Percentiles rank a stretch among this genome's conserved stretches.
phyloP scores from a whole-genome alignment of 2,113 vertebrate genomes.

The Pteronura brasiliensis region DNA sequence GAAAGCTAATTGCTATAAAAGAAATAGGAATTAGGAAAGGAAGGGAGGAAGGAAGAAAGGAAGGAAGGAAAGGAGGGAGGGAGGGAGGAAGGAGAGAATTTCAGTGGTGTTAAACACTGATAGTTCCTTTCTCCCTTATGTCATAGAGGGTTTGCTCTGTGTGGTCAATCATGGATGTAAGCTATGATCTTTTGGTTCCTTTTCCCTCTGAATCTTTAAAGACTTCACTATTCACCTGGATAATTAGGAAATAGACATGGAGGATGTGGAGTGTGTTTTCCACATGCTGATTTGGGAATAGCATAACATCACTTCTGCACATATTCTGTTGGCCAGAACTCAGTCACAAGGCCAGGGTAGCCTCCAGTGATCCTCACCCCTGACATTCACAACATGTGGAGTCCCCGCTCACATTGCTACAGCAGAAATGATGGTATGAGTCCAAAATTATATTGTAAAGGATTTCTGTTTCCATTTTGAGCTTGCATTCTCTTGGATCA shows the following conservation, averaged over 20 bases:
- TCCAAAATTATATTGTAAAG: background rate
- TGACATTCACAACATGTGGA: background rate
- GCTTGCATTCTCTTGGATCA: background rate
- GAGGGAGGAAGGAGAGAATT: background rate
- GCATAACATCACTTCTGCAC: background rate
- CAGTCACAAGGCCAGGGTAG: background rate
- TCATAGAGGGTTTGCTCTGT: background rate
- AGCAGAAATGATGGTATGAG: background rate
- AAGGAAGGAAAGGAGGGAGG: background rate
- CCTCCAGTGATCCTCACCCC: background rate
- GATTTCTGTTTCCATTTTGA: background rate
- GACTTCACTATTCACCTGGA: background rate
- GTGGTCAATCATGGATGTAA: background rate
- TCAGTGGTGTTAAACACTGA: background rate
- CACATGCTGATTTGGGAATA: no score
- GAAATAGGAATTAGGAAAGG: background rate
- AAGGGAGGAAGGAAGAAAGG: background rate
- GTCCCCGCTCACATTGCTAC: background rate
- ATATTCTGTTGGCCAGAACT: background rate
- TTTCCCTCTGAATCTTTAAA: background rate
- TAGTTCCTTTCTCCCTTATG: background rate
- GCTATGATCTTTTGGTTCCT: background rate
- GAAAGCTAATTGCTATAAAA: background rate
- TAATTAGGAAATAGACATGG: background rate
- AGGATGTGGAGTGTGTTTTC: background rate